Base-by-base conservation (phyloP, 2,113 vertebrate species). In the Chionomys nivalis region DNA sequence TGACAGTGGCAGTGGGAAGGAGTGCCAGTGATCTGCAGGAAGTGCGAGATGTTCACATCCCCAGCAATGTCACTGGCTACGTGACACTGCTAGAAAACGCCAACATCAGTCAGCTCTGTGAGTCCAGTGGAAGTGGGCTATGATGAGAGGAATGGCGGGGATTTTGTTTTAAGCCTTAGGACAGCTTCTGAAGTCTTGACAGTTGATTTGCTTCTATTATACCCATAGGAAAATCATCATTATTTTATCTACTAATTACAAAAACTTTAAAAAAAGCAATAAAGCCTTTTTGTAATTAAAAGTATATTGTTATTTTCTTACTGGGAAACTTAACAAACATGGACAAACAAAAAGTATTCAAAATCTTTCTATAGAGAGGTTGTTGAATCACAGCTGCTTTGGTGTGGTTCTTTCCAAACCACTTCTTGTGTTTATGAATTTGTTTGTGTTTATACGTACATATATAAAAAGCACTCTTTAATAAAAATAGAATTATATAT, bases 11-110 rank as follows among this genome's bases (percentile, higher is more conserved):
- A 0, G 99, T 99, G 93, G 99, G 99, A 12, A 99, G 99, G 97
- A 99, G 97, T 93, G 98, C 99, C 72, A 98, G 98, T 66, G 99
- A 98, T 55, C 98, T 99, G 72, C 99, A 99, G 98, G 99, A 99
- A 97, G 99, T 99, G 98, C 98, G 99, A 92, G 99, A 99, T 4
- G 99, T 99, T 97, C 99, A 99, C 97, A 99, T 99, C 98, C 99
- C 99, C 79, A 99, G 99, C 98, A 99, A 99, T 61, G 98, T 99
- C 97, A 99, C 99, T 0, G 99, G 99, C 98, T 99, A 99, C 0
- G 99, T 99, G 96, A 99, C 99, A 3, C 99, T 99, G 28, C 98
- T 99, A 98, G 99, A 99, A 98, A 99, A 99, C 55, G 99, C 99
- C 96, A 99, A 99, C 99, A 99, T 99, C 97, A 99, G 98, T 98